Conservation (phyloP, 2,888 invertebrate genomes). For the Hyposoter didymator region DNA sequence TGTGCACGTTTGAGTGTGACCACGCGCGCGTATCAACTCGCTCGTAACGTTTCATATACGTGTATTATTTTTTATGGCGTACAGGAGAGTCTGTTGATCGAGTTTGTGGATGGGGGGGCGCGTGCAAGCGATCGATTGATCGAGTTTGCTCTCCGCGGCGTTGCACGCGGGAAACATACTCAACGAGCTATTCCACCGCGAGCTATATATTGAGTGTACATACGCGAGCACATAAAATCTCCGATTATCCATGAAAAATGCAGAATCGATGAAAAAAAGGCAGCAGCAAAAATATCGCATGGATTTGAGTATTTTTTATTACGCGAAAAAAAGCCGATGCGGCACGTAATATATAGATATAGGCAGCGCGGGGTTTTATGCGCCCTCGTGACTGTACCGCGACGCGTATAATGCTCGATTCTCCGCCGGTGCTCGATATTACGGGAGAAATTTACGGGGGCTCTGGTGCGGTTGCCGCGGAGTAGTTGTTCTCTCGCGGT, state of each 20-base stretch:
- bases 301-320: no score
- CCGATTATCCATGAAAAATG: neutral
- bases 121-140: constrained; percentile 63
- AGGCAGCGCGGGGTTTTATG: constrained; percentile 17
- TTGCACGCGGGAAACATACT: constrained; percentile 31
- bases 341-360: no score
- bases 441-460: constrained; percentile 63
- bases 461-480: constrained; percentile 34
- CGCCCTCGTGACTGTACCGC: constrained; percentile 46
- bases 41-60: neutral
- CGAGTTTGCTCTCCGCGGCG: constrained; percentile 50
- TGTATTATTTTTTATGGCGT: neutral
- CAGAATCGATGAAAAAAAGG: neutral
- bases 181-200: constrained; percentile 16
- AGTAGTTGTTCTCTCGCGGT: constrained; percentile 30
- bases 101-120: constrained; percentile 20
- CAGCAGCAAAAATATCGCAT: neutral
- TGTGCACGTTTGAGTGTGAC: neutral
- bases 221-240: neutral
- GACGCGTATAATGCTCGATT: constrained; percentile 54
- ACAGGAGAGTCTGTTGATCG: constrained; percentile 17
- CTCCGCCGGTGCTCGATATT: constrained; percentile 58
- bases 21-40: neutral
- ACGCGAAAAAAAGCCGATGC: no score
- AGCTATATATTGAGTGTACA: no score